These are phyloP conservation scores for Temnopleurus reevesii DNA, from an alignment of 53 echinoderm and acorn worm genomes.

Conservation along the genomic window DNA sequence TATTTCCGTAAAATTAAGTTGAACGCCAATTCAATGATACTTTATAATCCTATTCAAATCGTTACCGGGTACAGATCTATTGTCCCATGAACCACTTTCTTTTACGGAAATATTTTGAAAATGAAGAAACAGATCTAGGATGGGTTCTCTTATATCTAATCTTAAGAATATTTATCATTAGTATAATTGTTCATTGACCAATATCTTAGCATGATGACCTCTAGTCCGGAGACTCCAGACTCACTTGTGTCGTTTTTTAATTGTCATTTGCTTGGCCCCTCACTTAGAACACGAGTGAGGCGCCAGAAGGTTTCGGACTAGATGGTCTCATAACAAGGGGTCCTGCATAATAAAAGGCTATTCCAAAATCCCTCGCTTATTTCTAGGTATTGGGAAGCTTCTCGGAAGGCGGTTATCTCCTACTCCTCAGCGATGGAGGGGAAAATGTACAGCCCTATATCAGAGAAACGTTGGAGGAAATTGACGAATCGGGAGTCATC, in stretches of 20 bases:
- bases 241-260: neutral
- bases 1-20: too few species aligned
- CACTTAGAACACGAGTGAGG: neutral
- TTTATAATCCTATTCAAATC: too few species aligned
- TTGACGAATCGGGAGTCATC: constrained; percentile 16
- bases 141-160: too few species aligned
- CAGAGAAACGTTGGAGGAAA: neutral
- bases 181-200: too few species aligned
- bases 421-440: constrained; percentile 23
- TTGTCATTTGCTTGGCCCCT: neutral
- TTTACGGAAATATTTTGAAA: too few species aligned
- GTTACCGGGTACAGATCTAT: too few species aligned
- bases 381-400: neutral
- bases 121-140: too few species aligned
- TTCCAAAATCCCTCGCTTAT: neutral
- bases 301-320: neutral
- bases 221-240: too few species aligned
- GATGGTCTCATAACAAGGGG: neutral
- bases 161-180: too few species aligned
- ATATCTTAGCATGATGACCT: too few species aligned
- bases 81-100: too few species aligned
- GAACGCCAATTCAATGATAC: too few species aligned
- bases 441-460: neutral
- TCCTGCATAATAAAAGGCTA: neutral
- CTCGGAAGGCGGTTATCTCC: constrained; percentile 6